Conservation (phyloP, 2,113 vertebrate species). For the Athene cunicularia region DNA sequence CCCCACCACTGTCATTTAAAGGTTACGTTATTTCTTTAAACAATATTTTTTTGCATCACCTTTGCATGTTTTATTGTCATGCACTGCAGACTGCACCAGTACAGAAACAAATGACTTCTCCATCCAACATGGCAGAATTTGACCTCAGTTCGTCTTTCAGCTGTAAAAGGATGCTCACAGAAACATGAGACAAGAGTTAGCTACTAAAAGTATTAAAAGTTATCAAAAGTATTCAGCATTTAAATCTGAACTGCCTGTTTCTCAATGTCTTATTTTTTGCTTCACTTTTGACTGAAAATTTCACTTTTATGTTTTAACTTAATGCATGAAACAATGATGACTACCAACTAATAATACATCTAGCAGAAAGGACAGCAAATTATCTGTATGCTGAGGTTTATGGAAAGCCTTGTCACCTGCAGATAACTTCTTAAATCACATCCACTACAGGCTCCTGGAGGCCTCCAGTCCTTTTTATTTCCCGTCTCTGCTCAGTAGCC, state of each 20-base stretch:
- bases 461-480: conserved; percentile 56
- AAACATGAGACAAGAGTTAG: not conserved
- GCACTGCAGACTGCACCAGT: not conserved
- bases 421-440: conserved; percentile 74
- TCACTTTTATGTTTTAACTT: conserved; percentile 10
- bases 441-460: conserved; percentile 53
- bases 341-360: conserved; percentile 18
- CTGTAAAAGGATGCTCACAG: not conserved
- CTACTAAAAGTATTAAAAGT: not conserved
- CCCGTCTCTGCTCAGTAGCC: conserved; percentile 37
- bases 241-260: not conserved
- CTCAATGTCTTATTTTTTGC: not conserved
- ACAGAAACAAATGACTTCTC: not conserved
- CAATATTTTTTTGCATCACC: not conserved
- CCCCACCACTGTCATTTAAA: not conserved
- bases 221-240: not conserved
- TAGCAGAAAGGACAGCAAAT: conserved; percentile 25
- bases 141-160: not conserved
- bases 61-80: not conserved
- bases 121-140: not conserved
- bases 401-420: conserved; percentile 44
- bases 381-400: conserved; percentile 39
- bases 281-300: not conserved
- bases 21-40: not conserved
- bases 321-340: not conserved